Evolutionary conservation across 2,113 vertebrate species (phyloP).

Genomic region (Notarius quadriscutis): DNA sequence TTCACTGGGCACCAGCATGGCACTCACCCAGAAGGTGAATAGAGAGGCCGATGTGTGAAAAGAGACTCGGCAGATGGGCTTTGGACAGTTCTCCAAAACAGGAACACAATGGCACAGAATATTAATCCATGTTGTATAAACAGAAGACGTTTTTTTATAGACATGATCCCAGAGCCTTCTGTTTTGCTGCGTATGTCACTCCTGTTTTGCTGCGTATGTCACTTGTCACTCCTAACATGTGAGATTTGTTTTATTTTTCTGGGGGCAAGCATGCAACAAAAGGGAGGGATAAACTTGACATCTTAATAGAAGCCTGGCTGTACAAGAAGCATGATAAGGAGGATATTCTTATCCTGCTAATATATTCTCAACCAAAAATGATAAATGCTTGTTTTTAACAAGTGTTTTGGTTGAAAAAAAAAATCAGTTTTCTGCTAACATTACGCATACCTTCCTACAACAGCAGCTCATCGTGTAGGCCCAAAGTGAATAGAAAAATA

Average conservation of each 20-base stretch:
- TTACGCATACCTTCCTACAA: background rate
- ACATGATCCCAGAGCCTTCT: background rate
- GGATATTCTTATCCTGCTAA: background rate
- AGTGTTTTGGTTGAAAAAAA: background rate
- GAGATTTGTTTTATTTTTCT: background rate
- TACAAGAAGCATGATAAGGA: background rate
- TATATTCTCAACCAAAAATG: background rate
- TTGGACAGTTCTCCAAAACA: constrained; percentile 47
- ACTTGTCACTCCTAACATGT: background rate
- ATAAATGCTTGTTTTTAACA: background rate
- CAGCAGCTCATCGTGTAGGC: background rate
- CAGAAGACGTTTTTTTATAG: background rate
- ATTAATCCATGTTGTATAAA: constrained; percentile 32
- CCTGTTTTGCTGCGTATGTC: background rate
- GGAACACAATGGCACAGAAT: constrained; percentile 36
- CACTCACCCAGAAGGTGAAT: constrained; percentile 49
- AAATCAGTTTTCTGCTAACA: background rate
- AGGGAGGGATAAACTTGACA: background rate
- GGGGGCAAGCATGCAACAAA: background rate
- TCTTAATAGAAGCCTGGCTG: background rate
- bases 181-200: background rate
- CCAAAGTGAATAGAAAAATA: background rate
- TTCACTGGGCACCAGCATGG: constrained; percentile 55
- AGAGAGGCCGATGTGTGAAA: constrained; percentile 30
- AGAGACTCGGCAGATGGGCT: constrained; percentile 45